Conservation (phyloP, 2,888 invertebrate species). For the Adela reaumurella region DNA sequence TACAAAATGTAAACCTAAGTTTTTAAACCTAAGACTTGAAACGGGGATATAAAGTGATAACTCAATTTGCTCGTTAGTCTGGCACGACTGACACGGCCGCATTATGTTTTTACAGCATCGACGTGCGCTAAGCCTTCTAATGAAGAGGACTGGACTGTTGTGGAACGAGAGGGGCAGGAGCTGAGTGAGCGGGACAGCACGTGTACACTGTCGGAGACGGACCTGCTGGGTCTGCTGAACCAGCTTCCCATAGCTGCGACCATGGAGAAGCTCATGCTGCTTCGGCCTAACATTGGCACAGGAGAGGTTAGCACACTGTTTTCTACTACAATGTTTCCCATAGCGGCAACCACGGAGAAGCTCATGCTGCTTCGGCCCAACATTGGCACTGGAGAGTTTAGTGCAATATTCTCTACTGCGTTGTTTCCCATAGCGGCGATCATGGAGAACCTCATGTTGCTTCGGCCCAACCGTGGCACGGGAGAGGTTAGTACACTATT, state of each 20-base stretch:
- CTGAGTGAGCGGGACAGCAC: background rate
- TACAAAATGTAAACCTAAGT: no score
- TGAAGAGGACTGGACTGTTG: background rate
- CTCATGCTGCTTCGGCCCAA: background rate
- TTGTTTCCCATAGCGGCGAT: background rate
- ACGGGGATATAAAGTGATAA: no score
- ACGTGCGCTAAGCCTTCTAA: no score
- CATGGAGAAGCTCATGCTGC: background rate
- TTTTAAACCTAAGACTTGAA: no score
- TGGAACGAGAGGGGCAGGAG: background rate
- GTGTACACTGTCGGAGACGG: background rate
- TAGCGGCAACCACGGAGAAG: background rate
- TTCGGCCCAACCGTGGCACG: background rate
- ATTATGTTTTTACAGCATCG: no score
- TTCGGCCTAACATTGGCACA: background rate
- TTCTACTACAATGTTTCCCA: background rate
- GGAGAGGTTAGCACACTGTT: background rate
- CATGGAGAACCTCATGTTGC: background rate
- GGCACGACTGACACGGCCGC: no score
- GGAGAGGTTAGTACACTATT: background rate
- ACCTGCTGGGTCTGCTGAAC: background rate
- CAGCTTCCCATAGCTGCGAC: background rate
- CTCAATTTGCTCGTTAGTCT: no score
- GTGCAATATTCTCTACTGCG: background rate
- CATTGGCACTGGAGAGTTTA: background rate